Conservation (phyloP, 2,797 vertebrate genomes). For the Chlorospingus flavigularis region DNA sequence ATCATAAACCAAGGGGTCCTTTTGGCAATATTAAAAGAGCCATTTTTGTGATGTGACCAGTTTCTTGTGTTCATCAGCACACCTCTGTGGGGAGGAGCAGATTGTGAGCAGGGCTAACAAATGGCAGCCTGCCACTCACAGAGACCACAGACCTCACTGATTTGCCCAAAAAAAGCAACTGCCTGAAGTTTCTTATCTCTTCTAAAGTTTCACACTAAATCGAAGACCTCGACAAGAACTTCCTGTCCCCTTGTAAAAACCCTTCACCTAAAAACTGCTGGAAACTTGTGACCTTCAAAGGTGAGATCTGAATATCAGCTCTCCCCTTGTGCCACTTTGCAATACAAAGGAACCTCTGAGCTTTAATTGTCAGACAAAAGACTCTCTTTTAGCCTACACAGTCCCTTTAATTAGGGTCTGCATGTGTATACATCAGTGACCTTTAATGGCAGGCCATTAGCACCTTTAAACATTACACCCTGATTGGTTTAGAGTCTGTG, state of each 20-base stretch:
- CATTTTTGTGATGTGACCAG: background rate
- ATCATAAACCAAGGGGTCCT: background rate
- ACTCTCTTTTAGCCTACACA: constrained; percentile 16
- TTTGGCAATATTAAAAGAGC: background rate
- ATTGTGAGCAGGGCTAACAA: background rate
- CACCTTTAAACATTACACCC: constrained; percentile 45
- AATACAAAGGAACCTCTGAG: constrained; percentile 59
- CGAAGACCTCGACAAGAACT: constrained; percentile 5
- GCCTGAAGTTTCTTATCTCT: constrained; percentile 43
- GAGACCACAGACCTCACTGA: background rate
- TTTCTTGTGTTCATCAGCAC: background rate
- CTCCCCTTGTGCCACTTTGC: constrained; percentile 25
- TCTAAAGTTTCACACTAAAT: constrained; percentile 48
- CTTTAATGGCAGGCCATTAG: constrained; percentile 60
- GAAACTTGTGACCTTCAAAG: constrained; percentile 43
- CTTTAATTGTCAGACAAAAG: constrained; percentile 59
- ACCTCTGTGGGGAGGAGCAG: background rate
- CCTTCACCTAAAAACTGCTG: constrained; percentile 36
- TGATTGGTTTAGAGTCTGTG: constrained; percentile 3
- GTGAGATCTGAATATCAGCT: constrained; percentile 37
- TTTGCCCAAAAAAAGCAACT: background rate
- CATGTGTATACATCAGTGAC: constrained; percentile 48
- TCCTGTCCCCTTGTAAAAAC: constrained; percentile 47
- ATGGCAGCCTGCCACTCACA: background rate
- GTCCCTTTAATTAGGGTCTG: constrained; percentile 46